Evolutionary conservation across 2,888 invertebrate genomes (phyloP).

Genomic region (Dasypolia templi): DNA sequence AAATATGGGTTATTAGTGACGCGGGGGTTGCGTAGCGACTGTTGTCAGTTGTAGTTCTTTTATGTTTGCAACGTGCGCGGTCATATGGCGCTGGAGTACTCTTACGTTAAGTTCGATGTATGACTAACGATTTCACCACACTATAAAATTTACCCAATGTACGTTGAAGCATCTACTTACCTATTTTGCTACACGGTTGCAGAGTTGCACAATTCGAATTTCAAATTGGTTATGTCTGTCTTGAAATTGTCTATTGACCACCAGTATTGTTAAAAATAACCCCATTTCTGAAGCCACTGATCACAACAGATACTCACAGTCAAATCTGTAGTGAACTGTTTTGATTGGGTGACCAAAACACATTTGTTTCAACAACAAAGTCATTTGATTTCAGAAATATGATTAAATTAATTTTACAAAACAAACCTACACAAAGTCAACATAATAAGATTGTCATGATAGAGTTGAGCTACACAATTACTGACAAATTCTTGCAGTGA

Average conservation of each 20-base stretch:
- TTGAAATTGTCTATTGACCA: not conserved
- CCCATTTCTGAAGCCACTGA: not conserved
- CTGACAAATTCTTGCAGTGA: too few species aligned
- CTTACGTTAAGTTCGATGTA: slow-evolving; percentile 18
- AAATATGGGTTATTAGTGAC: slow-evolving; percentile 21
- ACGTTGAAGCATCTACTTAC: not conserved
- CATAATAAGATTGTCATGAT: too few species aligned
- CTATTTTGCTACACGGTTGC: not conserved
- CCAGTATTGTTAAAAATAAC: not conserved
- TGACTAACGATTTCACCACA: slow-evolving; percentile 29
- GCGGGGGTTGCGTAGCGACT: slow-evolving; percentile 53
- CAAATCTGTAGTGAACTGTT: not conserved
- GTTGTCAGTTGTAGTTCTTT: slow-evolving; percentile 27
- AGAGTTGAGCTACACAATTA: too few species aligned
- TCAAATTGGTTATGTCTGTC: not conserved
- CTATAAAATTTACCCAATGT: not conserved
- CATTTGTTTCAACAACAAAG: not conserved
- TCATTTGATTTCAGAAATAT: not conserved
- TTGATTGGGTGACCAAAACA: not conserved
- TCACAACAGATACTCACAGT: not conserved
- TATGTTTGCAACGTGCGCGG: slow-evolving; percentile 47
- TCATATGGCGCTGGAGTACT: slow-evolving; percentile 15
- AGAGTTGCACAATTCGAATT: slow-evolving; percentile 31
- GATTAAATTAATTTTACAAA: not conserved
- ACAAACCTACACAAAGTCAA: not conserved